phyloP scores from a whole-genome alignment of 2,888 invertebrate species.

The Hartigia nigra region DNA sequence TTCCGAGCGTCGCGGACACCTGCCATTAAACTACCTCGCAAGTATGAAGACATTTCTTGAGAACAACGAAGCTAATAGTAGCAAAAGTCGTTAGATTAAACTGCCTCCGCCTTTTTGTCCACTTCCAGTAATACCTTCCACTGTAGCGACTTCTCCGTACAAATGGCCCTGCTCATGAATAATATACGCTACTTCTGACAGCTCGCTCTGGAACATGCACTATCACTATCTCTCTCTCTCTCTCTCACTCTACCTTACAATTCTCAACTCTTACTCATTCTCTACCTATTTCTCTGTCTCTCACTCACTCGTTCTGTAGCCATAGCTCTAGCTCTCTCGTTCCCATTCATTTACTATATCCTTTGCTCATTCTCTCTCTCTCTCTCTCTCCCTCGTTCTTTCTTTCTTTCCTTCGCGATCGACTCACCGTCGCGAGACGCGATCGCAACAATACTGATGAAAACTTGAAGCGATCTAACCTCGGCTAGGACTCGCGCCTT shows the following conservation, averaged over 20 bases:
- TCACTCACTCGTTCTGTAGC: not conserved
- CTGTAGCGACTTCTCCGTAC: not conserved
- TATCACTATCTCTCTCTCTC: not conserved
- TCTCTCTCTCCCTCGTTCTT: constrained; percentile 12
- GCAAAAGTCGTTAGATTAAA: not conserved
- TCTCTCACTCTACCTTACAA: not conserved
- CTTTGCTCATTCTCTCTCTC: constrained; percentile 11
- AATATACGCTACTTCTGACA: not conserved
- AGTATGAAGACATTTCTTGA: not conserved
- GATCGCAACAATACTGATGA: constrained; percentile 12
- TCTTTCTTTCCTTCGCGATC: constrained; percentile 11
- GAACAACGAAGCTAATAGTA: not conserved
- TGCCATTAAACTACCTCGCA: not conserved
- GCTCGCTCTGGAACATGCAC: not conserved
- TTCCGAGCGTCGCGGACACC: not conserved
- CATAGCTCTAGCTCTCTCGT: not conserved
- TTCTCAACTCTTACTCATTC: not conserved
- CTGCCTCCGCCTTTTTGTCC: not conserved
- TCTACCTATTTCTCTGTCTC: not conserved
- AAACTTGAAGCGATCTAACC: not conserved
- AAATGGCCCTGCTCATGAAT: not conserved
- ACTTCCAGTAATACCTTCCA: not conserved
- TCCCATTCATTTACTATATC: constrained; percentile 8
- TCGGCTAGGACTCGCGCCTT: not conserved
- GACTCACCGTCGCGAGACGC: constrained; percentile 29